Percentiles rank a stretch among this genome's conserved stretches.
These are phyloP conservation scores for Stegostoma tigrinum DNA, from an alignment of 2,113 vertebrate genomes.

Conservation along the genomic window DNA sequence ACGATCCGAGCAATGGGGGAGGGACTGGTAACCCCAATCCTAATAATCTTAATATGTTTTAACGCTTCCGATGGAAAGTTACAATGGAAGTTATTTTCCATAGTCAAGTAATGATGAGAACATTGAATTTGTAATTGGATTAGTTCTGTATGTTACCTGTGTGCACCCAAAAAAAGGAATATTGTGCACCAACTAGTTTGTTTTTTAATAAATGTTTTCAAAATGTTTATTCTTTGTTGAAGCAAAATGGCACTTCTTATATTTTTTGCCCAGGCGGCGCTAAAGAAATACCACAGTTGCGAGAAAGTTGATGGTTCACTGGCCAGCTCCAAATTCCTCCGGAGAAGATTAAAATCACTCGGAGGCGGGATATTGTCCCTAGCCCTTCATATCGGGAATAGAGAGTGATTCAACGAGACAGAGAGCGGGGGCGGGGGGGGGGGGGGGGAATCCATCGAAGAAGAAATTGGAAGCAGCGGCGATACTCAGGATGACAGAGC, in stretches of 20 bases:
- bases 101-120: not conserved
- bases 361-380: not conserved
- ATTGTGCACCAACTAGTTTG: no score
- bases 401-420: not conserved
- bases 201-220: not conserved
- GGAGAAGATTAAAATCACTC: not conserved
- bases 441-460: no score
- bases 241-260: not conserved
- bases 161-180: not conserved
- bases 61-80: not conserved
- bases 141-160: not conserved
- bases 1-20: not conserved
- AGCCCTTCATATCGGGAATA: not conserved
- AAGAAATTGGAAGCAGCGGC: not conserved
- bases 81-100: not conserved
- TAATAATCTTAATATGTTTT: not conserved
- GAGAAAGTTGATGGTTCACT: not conserved
- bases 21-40: not conserved
- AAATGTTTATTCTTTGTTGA: not conserved
- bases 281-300: not conserved
- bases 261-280: not conserved
- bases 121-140: not conserved
- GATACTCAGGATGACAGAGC: not conserved
- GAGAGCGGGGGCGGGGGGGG: no score
- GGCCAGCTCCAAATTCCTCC: no score